Conservation (phyloP, 2,888 invertebrate species). For the Petrophora chlorosata region DNA sequence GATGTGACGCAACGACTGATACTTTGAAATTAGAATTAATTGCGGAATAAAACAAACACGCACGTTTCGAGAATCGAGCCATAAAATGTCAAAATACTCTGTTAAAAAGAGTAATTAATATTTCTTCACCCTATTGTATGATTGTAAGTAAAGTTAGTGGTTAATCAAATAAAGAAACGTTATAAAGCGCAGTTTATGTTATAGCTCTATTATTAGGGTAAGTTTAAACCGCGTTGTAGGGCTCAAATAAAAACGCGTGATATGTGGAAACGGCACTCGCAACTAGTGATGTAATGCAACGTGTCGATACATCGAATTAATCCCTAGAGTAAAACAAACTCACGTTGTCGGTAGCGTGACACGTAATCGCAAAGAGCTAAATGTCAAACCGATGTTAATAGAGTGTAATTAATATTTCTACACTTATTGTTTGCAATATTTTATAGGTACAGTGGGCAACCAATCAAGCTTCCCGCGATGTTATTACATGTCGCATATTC, state of each 20-base stretch:
- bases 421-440: conserved; percentile 5
- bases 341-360: conserved; percentile 10
- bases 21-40: too few relatives aligned
- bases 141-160: too few relatives aligned
- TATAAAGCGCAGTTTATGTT: too few relatives aligned
- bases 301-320: conserved; percentile 1
- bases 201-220: too few relatives aligned
- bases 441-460: background rate
- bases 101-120: too few relatives aligned
- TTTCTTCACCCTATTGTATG: too few relatives aligned
- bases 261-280: background rate
- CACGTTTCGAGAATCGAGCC: conserved; percentile 9
- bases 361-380: conserved; percentile 2
- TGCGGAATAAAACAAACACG: background rate
- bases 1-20: background rate
- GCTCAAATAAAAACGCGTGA: too few relatives aligned
- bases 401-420: conserved; percentile 11
- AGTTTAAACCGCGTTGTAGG: too few relatives aligned
- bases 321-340: conserved; percentile 5
- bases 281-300: conserved; percentile 9
- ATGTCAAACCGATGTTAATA: conserved; percentile 15
- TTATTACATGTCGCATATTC: too few relatives aligned
- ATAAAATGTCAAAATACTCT: background rate
- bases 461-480: background rate
- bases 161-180: too few relatives aligned